phyloP scores from a whole-genome alignment of 2,888 invertebrate genomes.

The Mesorhabditis sp. region DNA sequence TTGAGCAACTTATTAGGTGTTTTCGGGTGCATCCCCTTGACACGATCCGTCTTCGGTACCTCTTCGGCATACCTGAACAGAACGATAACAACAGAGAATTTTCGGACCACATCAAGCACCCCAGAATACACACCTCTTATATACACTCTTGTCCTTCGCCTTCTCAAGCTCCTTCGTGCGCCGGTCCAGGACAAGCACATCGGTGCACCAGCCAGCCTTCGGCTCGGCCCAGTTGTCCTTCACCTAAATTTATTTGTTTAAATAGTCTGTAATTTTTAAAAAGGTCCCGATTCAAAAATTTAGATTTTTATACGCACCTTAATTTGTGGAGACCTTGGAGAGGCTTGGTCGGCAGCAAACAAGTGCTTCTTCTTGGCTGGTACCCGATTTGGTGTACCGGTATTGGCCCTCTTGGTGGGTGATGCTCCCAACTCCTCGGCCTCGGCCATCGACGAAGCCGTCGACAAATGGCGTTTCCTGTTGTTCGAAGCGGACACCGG shows the following conservation, averaged over 20 bases:
- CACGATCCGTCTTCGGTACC: slow-evolving; percentile 36
- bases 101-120: neutral
- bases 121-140: slow-evolving; percentile 34
- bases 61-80: slow-evolving; percentile 15
- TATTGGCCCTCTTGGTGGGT: slow-evolving; percentile 13
- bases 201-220: slow-evolving; percentile 51
- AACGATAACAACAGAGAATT: neutral
- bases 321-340: neutral
- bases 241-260: slow-evolving; percentile 9
- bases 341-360: neutral
- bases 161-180: slow-evolving; percentile 46
- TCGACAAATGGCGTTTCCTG: slow-evolving; percentile 44
- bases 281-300: neutral
- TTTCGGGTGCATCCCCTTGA: slow-evolving; percentile 69
- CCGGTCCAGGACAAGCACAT: slow-evolving; percentile 36
- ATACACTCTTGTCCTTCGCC: slow-evolving; percentile 51
- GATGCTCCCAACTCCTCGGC: slow-evolving; percentile 26
- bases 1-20: slow-evolving; percentile 84
- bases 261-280: slow-evolving; percentile 2
- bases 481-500: neutral
- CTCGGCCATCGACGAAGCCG: slow-evolving; percentile 31
- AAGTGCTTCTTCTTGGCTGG: slow-evolving; percentile 7
- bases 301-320: neutral
- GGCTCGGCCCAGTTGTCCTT: slow-evolving; percentile 43
- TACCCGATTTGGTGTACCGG: slow-evolving; percentile 27